Percentiles rank a stretch among this genome's conserved stretches.
These are phyloP conservation scores for Eugnorisma glareosa DNA, from an alignment of 2,888 invertebrate species.

Conservation along the genomic window DNA sequence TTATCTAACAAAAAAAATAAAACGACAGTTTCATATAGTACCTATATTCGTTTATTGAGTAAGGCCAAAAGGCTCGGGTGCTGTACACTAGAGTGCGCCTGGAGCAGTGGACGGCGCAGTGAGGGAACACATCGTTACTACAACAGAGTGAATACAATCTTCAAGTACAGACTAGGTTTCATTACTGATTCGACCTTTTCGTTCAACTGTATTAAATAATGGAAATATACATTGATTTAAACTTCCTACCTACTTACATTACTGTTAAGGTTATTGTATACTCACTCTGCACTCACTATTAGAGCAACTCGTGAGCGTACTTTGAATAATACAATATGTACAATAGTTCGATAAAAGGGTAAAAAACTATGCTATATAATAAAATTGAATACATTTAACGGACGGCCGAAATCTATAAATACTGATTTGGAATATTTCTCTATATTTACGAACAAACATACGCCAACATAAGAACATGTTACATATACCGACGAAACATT, in stretches of 20 bases:
- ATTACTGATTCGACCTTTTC: slow-evolving; percentile 5
- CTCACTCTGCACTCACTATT: slow-evolving; percentile 46
- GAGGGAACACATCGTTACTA: slow-evolving; percentile 12
- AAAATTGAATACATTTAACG: slow-evolving; percentile 62
- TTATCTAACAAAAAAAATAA: background rate
- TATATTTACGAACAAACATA: slow-evolving; percentile 46
- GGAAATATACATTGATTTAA: slow-evolving; percentile 25
- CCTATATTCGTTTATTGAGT: slow-evolving; percentile 76
- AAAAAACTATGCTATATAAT: slow-evolving; percentile 54
- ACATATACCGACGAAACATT: slow-evolving; percentile 41
- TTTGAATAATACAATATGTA: slow-evolving; percentile 61
- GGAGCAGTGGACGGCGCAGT: background rate
- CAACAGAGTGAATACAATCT: slow-evolving; percentile 44
- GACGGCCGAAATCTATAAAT: slow-evolving; percentile 67
- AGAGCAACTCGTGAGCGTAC: slow-evolving; percentile 54
- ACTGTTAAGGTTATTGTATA: slow-evolving; percentile 31
- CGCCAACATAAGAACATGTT: slow-evolving; percentile 39
- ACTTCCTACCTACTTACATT: slow-evolving; percentile 31
- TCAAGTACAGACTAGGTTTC: slow-evolving; percentile 1
- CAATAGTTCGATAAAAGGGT: slow-evolving; percentile 51
- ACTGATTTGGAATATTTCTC: slow-evolving; percentile 57
- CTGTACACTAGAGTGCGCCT: slow-evolving; percentile 55
- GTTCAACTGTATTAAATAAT: slow-evolving; percentile 7
- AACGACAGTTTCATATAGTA: slow-evolving; percentile 45
- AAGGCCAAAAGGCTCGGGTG: slow-evolving; percentile 75